Evolutionary conservation across 2,888 invertebrate species (phyloP).

Genomic region (Ceriagrion tenellum): DNA sequence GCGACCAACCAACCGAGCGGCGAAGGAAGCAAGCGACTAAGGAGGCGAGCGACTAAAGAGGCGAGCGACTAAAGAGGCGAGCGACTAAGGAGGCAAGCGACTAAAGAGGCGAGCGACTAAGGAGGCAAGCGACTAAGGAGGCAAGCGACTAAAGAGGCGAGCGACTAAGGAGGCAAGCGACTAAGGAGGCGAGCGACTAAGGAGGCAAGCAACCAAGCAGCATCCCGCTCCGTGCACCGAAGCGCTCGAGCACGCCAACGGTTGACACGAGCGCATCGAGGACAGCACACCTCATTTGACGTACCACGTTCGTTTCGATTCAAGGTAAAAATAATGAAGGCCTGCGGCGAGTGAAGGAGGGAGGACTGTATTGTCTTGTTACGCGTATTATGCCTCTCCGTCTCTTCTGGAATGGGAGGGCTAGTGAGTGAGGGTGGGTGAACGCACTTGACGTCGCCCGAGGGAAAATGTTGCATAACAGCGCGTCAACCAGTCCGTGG

Average conservation of each 20-base stretch:
- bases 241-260: not conserved
- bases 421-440: not conserved
- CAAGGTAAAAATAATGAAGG: conserved; percentile 56
- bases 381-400: conserved; percentile 13
- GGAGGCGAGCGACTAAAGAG: not conserved
- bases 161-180: not conserved
- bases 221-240: not conserved
- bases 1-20: not conserved
- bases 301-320: conserved; percentile 13
- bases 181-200: not conserved
- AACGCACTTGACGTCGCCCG: not conserved
- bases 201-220: too few species aligned
- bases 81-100: not conserved
- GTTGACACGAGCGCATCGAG: not conserved
- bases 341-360: not conserved
- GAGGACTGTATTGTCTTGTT: conserved; percentile 42
- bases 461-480: conserved; percentile 55
- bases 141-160: too few species aligned
- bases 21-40: not conserved
- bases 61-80: not conserved
- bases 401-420: not conserved
- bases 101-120: not conserved
- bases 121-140: too few species aligned
- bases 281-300: not conserved
- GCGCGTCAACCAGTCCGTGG: not conserved